These are phyloP conservation scores for Rhyzopertha dominica DNA, from an alignment of 1,140 invertebrate genomes.

Conservation along the genomic window DNA sequence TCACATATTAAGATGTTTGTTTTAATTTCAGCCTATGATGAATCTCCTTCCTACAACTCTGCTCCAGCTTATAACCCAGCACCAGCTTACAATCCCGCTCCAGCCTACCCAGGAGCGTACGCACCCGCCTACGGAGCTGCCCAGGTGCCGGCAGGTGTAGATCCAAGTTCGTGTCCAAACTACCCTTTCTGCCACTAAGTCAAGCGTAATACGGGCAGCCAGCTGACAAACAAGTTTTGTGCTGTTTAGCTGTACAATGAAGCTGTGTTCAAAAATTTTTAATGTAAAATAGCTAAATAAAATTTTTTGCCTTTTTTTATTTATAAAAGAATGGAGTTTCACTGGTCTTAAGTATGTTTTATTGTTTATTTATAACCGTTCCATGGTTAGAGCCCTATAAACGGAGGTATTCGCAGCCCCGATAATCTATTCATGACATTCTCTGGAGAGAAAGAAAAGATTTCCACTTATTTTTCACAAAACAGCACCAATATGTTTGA, in stretches of 20 bases:
- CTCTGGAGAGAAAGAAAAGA: too few species aligned
- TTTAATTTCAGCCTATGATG: conserved; percentile 9
- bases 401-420: too few species aligned
- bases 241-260: conserved; percentile 12
- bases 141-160: conserved; percentile 51
- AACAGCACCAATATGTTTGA: too few species aligned
- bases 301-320: conserved; percentile 6
- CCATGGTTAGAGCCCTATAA: too few species aligned
- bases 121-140: conserved; percentile 28
- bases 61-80: conserved; percentile 13
- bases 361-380: too few species aligned
- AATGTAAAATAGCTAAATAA: conserved; percentile 8
- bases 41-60: conserved; percentile 9
- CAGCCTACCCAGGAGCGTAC: conserved; percentile 9
- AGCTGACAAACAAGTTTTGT: conserved; percentile 40
- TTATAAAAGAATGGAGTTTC: too few species aligned
- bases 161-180: conserved; percentile 53
- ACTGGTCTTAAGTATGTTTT: too few species aligned
- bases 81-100: conserved; percentile 21
- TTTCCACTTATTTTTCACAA: too few species aligned
- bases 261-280: conserved; percentile 15
- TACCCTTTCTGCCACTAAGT: conserved; percentile 54
- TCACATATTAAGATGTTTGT: too few species aligned
- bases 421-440: too few species aligned
- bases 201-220: conserved; percentile 23